These are phyloP conservation scores for Reticulitermes speratus DNA, from an alignment of 1,140 invertebrate species.

Conservation along the genomic window DNA sequence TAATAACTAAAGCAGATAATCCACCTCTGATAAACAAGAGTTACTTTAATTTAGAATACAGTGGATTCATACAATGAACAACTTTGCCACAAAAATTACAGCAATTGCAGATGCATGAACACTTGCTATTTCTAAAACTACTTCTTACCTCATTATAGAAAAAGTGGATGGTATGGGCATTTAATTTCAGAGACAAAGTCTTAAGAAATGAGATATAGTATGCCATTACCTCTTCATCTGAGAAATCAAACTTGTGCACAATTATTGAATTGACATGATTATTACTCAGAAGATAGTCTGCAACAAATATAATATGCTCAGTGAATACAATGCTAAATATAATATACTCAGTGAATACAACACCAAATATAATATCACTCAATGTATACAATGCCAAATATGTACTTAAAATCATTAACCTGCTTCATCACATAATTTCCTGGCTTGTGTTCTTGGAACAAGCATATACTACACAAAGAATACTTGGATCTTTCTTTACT, in stretches of 20 bases:
- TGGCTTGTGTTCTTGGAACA: too few species aligned
- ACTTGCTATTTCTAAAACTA: not conserved
- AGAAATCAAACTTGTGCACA: slow-evolving; percentile 99
- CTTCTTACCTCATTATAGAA: slow-evolving; percentile 96
- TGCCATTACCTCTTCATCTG: slow-evolving; percentile 99
- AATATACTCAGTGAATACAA: not conserved
- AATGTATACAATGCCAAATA: not conserved
- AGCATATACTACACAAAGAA: too few species aligned
- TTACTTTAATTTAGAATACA: too few species aligned
- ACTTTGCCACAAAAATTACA: not conserved
- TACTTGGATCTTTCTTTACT: too few species aligned
- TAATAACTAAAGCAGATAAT: too few species aligned
- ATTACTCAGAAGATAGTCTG: slow-evolving; percentile 98
- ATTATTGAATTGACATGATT: slow-evolving; percentile 99
- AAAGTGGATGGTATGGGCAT: slow-evolving; percentile 98
- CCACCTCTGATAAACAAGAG: too few species aligned
- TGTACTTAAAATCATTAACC: too few species aligned
- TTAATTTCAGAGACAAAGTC: slow-evolving; percentile 97
- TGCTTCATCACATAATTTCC: too few species aligned
- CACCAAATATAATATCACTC: not conserved
- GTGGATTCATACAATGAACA: too few species aligned
- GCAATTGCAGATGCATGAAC: too few species aligned
- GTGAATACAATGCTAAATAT: not conserved
- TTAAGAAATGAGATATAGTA: slow-evolving; percentile 99
- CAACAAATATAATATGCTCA: slow-evolving; percentile 46